Percentiles rank a stretch among this genome's conserved stretches.
phyloP scores from a whole-genome alignment of 2,888 invertebrate species.

The Nemapogon koenigi region DNA sequence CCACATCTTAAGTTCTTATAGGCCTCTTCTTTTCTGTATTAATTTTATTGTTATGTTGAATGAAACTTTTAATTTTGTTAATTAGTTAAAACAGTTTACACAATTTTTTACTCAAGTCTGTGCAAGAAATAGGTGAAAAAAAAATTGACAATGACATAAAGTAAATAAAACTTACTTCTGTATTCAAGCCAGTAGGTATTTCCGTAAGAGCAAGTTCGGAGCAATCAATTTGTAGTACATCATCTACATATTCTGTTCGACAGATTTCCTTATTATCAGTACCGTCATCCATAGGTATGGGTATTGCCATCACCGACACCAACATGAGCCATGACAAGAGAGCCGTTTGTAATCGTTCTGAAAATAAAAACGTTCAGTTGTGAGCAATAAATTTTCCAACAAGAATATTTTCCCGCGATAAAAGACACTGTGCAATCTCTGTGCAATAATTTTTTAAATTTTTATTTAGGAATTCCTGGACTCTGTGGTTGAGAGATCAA shows the following conservation, averaged over 20 bases:
- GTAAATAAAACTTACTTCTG: constrained; percentile 39
- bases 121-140: too few relatives aligned
- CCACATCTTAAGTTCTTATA: too few relatives aligned
- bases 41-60: too few relatives aligned
- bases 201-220: constrained; percentile 36
- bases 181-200: constrained; percentile 38
- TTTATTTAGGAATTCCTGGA: too few relatives aligned
- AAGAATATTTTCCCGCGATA: background rate
- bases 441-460: background rate
- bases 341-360: constrained; percentile 31
- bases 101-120: too few relatives aligned
- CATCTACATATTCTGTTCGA: constrained; percentile 26
- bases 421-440: background rate
- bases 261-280: constrained; percentile 21
- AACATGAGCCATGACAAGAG: constrained; percentile 38
- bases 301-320: constrained; percentile 25
- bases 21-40: too few relatives aligned
- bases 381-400: too few relatives aligned
- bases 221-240: constrained; percentile 36
- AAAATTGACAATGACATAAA: too few relatives aligned
- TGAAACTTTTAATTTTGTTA: too few relatives aligned
- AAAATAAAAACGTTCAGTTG: too few relatives aligned
- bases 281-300: constrained; percentile 23
- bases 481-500: too few relatives aligned
- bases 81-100: too few relatives aligned